A percentile compares a stretch with the other conserved stretches of the same genome.
phyloP scores from a whole-genome alignment of 2,113 vertebrate genomes.

The Ameiurus melas region DNA sequence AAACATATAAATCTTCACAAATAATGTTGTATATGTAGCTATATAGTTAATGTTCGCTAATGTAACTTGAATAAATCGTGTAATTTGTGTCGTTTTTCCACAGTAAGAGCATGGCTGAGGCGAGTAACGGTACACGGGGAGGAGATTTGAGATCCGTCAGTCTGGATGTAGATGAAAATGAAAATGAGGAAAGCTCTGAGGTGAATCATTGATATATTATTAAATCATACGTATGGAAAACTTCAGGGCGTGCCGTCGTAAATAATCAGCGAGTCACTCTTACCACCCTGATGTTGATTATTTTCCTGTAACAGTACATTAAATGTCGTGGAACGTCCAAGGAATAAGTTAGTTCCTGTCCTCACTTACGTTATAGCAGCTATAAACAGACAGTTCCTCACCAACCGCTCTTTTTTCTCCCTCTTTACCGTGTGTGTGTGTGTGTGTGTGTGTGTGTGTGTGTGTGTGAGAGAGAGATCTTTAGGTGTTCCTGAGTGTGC shows the following conservation, averaged over 20 bases:
- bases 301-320: not conserved
- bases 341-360: not conserved
- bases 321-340: not conserved
- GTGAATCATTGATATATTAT: constrained; percentile 45
- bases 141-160: not conserved
- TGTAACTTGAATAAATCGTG: not conserved
- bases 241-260: not conserved
- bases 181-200: constrained; percentile 58
- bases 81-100: not conserved
- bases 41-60: not conserved
- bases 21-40: not conserved
- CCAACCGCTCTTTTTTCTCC: not conserved
- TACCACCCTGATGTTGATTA: not conserved
- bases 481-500: constrained; percentile 81
- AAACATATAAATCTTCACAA: not conserved
- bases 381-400: not conserved
- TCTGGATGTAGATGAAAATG: constrained; percentile 58
- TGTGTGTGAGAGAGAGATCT: not conserved
- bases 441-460: not conserved
- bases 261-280: not conserved
- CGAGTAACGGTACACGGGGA: not conserved
- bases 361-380: not conserved
- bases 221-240: not conserved
- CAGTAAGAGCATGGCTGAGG: constrained; percentile 24
- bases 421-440: not conserved